Evolutionary conservation across 2,888 invertebrate genomes (phyloP).

Genomic region (Clusia tigrina): DNA sequence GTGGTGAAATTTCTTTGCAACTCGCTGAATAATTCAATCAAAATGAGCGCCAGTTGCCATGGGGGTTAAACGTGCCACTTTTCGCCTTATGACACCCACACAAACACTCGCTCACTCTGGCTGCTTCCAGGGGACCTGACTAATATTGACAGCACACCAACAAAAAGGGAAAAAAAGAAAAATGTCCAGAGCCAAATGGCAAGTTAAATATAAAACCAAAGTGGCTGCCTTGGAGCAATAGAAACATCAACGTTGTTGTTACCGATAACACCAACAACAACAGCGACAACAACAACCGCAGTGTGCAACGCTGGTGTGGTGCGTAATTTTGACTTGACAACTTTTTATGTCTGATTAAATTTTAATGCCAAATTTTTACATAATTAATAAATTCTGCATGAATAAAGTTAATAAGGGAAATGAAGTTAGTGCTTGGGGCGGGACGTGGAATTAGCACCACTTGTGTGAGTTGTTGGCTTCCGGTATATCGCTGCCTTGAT

Average conservation of each 20-base stretch:
- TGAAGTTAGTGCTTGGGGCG: constrained; percentile 47
- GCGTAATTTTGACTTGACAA: constrained; percentile 45
- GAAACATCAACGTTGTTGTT: no score
- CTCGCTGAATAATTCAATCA: constrained; percentile 50
- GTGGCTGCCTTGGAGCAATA: neutral
- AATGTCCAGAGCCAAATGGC: neutral
- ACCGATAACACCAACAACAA: no score
- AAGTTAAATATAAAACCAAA: neutral
- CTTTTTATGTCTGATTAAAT: constrained; percentile 60
- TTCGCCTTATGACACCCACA: neutral
- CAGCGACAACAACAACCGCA: neutral
- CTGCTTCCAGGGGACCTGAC: neutral
- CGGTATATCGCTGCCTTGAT: no score
- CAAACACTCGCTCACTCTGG: neutral
- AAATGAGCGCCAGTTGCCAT: constrained; percentile 28
- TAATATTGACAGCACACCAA: neutral
- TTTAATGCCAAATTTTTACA: constrained; percentile 55
- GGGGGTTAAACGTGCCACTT: constrained; percentile 24
- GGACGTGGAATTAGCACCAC: neutral
- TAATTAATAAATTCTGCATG: constrained; percentile 59
- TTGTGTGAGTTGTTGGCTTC: no score
- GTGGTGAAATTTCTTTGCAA: constrained; percentile 44
- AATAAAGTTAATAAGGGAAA: constrained; percentile 42
- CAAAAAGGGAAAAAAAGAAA: neutral
- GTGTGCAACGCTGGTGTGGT: neutral